Evolutionary conservation across 2,113 vertebrate species (phyloP).

Genomic region (Amphiprion percula): DNA sequence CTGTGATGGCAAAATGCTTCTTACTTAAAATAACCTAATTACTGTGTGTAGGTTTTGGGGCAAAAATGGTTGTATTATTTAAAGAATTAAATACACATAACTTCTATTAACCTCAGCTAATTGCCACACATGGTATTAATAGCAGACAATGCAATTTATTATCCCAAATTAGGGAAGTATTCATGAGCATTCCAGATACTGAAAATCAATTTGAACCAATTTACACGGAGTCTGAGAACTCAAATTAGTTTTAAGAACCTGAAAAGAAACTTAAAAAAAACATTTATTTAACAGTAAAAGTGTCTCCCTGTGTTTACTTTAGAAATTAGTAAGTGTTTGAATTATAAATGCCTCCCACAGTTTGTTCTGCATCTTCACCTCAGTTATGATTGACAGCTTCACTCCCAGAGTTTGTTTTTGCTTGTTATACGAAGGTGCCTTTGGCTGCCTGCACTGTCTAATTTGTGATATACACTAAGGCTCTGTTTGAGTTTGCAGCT

Average conservation of each 20-base stretch:
- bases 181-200: not conserved
- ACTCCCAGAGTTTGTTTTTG: conserved; percentile 16
- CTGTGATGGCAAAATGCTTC: not conserved
- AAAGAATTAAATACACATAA: not conserved
- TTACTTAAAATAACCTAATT: too few relatives aligned
- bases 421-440: conserved; percentile 19
- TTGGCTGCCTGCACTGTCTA: not conserved
- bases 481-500: not conserved
- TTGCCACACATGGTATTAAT: not conserved
- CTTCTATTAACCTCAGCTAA: too few relatives aligned
- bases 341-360: conserved; percentile 22
- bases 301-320: not conserved
- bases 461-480: conserved; percentile 4
- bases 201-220: not conserved
- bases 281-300: not conserved
- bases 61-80: too few relatives aligned
- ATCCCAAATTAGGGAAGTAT: not conserved
- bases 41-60: too few relatives aligned
- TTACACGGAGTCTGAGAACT: not conserved
- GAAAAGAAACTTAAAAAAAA: not conserved
- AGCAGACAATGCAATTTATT: not conserved
- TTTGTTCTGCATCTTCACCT: not conserved
- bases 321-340: conserved; percentile 5
- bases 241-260: not conserved
- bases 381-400: not conserved